phyloP scores from a whole-genome alignment of 2,888 invertebrate genomes.

The Agrilus mali region DNA sequence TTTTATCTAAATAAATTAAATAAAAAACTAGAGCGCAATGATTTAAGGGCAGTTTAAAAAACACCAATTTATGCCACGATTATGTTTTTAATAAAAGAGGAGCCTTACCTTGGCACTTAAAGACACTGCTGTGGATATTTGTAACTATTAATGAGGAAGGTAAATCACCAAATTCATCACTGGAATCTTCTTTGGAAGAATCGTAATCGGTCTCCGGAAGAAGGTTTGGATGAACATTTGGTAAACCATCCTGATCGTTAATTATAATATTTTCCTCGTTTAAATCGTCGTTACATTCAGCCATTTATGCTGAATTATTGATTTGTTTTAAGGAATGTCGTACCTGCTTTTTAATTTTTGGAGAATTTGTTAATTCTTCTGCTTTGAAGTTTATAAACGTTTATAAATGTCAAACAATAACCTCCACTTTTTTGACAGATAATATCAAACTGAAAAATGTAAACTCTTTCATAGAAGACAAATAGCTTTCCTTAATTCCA shows the following conservation, averaged over 20 bases:
- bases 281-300: conserved; percentile 25
- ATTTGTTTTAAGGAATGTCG: background rate
- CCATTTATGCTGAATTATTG: conserved; percentile 15
- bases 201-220: conserved; percentile 56
- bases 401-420: too few relatives aligned
- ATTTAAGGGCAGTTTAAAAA: background rate
- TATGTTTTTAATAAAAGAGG: background rate
- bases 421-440: too few relatives aligned
- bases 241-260: conserved; percentile 74
- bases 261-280: conserved; percentile 66
- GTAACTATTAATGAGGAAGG: conserved; percentile 85
- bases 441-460: too few relatives aligned
- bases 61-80: background rate
- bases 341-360: too few relatives aligned
- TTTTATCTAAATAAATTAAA: conserved; percentile 33
- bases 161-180: conserved; percentile 67
- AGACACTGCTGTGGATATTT: conserved; percentile 71
- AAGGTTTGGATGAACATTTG: conserved; percentile 72
- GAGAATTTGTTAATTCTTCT: too few relatives aligned
- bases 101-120: conserved; percentile 37
- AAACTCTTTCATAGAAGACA: too few relatives aligned
- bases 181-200: conserved; percentile 47
- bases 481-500: too few relatives aligned
- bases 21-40: background rate
- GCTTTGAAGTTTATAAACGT: too few relatives aligned